Evolutionary conservation across 2,797 vertebrate species (phyloP).

Genomic region (Pteropus rufus): DNA sequence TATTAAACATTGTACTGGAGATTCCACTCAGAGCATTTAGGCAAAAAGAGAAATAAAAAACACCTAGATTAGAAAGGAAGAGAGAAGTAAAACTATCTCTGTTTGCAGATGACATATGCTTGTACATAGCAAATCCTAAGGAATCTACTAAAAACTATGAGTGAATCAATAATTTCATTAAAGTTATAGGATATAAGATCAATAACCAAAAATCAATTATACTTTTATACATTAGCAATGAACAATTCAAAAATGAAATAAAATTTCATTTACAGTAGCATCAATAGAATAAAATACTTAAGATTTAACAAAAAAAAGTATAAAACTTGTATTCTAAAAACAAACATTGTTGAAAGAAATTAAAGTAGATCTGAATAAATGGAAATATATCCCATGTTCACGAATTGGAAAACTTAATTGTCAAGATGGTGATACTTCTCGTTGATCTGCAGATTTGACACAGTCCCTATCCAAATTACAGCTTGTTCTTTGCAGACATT

Average conservation of each 20-base stretch:
- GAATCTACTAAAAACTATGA: not conserved
- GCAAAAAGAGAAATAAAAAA: not conserved
- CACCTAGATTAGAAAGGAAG: not conserved
- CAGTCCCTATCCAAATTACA: not conserved
- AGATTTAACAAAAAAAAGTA: not conserved
- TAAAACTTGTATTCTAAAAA: not conserved
- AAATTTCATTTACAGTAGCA: not conserved
- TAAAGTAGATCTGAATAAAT: not conserved
- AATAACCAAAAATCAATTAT: not conserved
- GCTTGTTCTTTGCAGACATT: not conserved
- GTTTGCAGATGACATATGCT: not conserved
- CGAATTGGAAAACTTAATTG: not conserved
- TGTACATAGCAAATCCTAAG: not conserved
- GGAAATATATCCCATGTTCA: not conserved
- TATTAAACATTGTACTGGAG: not conserved
- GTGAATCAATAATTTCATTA: not conserved
- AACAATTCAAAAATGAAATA: not conserved
- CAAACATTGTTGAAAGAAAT: not conserved
- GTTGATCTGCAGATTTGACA: not conserved
- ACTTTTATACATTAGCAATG: not conserved
- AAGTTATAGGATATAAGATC: not conserved
- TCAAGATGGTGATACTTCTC: not conserved
- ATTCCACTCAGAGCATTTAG: not conserved
- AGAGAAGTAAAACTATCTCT: not conserved
- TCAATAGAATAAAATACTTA: not conserved